These are phyloP conservation scores for Eciton burchellii DNA, from an alignment of 1,140 invertebrate genomes.

Conservation along the genomic window DNA sequence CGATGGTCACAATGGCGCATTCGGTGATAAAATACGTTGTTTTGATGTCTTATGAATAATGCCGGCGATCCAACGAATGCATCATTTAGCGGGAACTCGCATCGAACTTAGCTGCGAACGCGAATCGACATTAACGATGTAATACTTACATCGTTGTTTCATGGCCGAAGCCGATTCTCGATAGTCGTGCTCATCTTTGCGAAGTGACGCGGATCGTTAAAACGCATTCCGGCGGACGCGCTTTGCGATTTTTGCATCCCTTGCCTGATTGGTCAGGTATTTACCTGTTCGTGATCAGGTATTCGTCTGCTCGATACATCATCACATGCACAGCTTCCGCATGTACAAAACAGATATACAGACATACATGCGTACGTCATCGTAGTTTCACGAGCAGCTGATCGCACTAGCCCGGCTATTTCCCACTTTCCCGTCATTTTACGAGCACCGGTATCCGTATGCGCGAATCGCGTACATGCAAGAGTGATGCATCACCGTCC, in stretches of 20 bases:
- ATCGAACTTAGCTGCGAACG: neutral
- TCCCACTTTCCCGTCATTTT: neutral
- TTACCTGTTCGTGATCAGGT: too few relatives aligned
- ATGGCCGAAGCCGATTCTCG: neutral
- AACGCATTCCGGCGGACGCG: neutral
- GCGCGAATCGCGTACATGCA: neutral
- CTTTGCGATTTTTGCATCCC: constrained; percentile 14
- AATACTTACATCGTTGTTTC: neutral
- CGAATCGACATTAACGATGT: neutral
- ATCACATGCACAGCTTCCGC: neutral
- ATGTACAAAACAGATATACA: neutral
- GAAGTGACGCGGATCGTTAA: neutral
- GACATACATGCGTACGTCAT: neutral
- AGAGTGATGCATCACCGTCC: constrained; percentile 1
- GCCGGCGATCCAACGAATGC: neutral
- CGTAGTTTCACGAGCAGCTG: constrained; percentile 33
- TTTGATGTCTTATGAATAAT: neutral
- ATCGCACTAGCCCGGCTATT: neutral
- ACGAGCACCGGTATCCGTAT: neutral
- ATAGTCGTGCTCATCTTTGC: constrained; percentile 11
- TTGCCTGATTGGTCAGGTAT: constrained; percentile 1
- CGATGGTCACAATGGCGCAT: neutral
- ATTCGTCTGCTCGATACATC: constrained; percentile 5
- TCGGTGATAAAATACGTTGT: neutral
- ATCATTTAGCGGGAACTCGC: neutral